Conservation (phyloP, 1,140 invertebrate species). For the Lordiphosa mommai region DNA sequence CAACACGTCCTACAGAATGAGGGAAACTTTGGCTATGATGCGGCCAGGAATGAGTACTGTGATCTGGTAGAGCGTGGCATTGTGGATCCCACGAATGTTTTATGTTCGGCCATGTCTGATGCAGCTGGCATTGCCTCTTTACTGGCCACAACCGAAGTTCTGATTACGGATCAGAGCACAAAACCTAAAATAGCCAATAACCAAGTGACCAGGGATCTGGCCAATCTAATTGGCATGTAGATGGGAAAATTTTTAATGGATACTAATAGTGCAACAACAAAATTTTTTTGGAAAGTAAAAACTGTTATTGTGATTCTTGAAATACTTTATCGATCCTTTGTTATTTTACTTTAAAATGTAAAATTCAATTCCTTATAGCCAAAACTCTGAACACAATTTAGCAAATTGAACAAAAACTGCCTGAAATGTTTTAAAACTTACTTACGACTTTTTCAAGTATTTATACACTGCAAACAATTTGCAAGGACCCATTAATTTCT, state of each 20-base stretch:
- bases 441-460: too few relatives aligned
- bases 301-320: too few relatives aligned
- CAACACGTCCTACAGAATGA: conserved; percentile 86
- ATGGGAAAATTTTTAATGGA: too few relatives aligned
- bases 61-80: conserved; percentile 95
- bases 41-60: conserved; percentile 91
- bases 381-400: too few relatives aligned
- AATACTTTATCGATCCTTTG: too few relatives aligned
- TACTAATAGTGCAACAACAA: too few relatives aligned
- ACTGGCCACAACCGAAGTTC: conserved; percentile 87
- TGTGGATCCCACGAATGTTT: conserved; percentile 96
- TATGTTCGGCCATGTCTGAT: conserved; percentile 93
- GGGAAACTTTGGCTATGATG: conserved; percentile 92
- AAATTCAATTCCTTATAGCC: too few relatives aligned
- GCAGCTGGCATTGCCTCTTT: conserved; percentile 91
- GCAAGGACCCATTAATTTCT: too few relatives aligned
- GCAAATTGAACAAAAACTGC: too few relatives aligned
- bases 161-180: conserved; percentile 16
- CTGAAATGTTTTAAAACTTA: too few relatives aligned
- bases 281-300: not conserved
- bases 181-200: conserved; percentile 18
- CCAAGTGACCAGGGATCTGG: conserved; percentile 23
- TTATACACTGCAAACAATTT: too few relatives aligned
- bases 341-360: too few relatives aligned
- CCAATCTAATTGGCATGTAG: conserved; percentile 32